Percentiles rank a stretch among this genome's conserved stretches.
phyloP scores from a whole-genome alignment of 2,113 vertebrate genomes.

The Crotophaga sulcirostris region DNA sequence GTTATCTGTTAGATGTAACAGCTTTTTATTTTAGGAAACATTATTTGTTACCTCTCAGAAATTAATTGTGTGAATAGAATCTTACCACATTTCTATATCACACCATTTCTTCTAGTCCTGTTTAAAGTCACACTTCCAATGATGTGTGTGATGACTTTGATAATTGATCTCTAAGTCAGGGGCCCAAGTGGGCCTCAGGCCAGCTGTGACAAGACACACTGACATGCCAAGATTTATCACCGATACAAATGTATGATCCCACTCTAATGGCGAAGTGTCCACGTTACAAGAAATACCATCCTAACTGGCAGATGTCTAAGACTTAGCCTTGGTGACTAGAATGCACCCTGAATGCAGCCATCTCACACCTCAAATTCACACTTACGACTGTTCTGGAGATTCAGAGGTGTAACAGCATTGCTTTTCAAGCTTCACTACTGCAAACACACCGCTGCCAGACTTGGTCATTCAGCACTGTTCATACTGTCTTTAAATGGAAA shows the following conservation, averaged over 20 bases:
- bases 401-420: neutral
- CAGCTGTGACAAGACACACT: neutral
- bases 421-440: neutral
- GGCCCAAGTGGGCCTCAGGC: neutral
- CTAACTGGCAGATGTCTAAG: neutral
- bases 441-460: rapidly evolving
- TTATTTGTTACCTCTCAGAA: neutral
- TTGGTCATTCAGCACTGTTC: neutral
- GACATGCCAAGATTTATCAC: neutral
- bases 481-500: neutral
- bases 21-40: neutral
- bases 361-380: neutral
- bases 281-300: neutral
- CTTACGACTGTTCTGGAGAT: neutral
- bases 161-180: neutral
- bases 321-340: neutral
- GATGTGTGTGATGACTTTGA: rapidly evolving
- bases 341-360: neutral
- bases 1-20: neutral
- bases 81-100: neutral
- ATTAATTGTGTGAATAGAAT: neutral
- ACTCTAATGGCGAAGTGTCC: neutral
- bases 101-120: neutral
- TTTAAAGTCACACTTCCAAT: neutral
- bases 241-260: neutral